Base-by-base conservation (phyloP, 2,113 vertebrate genomes). In the Phylloscopus trochiloides region DNA sequence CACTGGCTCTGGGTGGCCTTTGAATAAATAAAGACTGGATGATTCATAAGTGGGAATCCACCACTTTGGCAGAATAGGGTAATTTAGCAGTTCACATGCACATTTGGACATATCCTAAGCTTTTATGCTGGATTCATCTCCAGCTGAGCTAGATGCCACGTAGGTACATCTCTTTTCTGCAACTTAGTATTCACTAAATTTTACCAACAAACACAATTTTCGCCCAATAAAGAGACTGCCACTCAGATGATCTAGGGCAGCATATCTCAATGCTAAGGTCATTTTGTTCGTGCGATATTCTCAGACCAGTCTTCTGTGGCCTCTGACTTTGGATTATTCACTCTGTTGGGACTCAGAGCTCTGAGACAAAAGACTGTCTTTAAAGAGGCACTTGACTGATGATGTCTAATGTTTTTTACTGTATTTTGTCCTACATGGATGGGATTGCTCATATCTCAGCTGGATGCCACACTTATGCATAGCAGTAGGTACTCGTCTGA, bases 211-310 rank as follows among this genome's bases (percentile, higher is more conserved):
- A 67, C 24, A 61, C 6, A 18, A 4, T 34, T 62, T 77, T 68
- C 3, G 0, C 14, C 42, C 0, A 0, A 4, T 62, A 66, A 54
- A 32, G 50, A 68, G 14, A 20, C 31, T 57, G 12, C 8, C 36
- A 61, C 48, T 81, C 26, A 71, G 54, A 42, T 57, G 15, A 67
- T 59, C n/a, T 0, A 81, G 28, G 25, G 22, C 40, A 57, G 14
- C 26, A 59, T 57, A 62, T 72, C 71, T 80, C 31, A 18, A 17
- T 38, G 7, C 32, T 42, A 54, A 40, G 22, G 32, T 87, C 21
- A 18, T 50, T 79, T 79, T 28, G 11, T 76, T 51, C 50, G 22
- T 59, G 26, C 21, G 5, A 14, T 83, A 54, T 29, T 78, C 40
- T 81, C 57, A 38, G 28, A 76, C 19, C 32, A 61, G 9, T 48